These are phyloP conservation scores for Aphis gossypii DNA, from an alignment of 1,140 invertebrate genomes.

Conservation along the genomic window DNA sequence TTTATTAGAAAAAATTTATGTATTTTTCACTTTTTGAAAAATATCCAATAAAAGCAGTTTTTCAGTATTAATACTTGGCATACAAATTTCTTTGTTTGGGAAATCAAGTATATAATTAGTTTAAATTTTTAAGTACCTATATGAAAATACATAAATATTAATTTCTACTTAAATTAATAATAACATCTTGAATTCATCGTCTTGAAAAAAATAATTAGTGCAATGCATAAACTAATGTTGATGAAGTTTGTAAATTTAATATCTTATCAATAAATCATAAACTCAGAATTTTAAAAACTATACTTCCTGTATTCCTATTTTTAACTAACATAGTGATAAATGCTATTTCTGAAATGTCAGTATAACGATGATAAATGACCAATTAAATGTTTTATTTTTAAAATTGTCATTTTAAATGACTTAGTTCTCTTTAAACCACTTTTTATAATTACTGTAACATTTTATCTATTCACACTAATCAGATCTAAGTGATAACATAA, in stretches of 20 bases:
- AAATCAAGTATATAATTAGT: not conserved
- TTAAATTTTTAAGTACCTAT: not conserved
- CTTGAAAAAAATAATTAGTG: not conserved
- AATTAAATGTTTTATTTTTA: conserved; percentile 21
- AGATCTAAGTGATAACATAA: not conserved
- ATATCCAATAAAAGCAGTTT: not conserved
- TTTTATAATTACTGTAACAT: not conserved
- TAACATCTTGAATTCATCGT: not conserved
- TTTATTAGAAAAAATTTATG: not conserved
- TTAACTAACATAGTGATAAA: not conserved
- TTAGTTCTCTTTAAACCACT: not conserved
- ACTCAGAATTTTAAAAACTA: not conserved
- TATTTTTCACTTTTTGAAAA: not conserved
- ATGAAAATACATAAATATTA: not conserved
- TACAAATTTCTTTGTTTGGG: not conserved
- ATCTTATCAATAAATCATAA: not conserved
- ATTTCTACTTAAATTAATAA: not conserved
- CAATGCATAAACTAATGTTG: not conserved
- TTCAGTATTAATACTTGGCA: conserved; percentile 1
- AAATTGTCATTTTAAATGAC: not conserved
- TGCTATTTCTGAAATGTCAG: not conserved
- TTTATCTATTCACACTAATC: not conserved
- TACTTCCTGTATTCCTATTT: not conserved
- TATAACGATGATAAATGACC: conserved; percentile 9
- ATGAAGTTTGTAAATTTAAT: not conserved